These are phyloP conservation scores for Dryobates pubescens DNA, from an alignment of 2,797 vertebrate species.

Conservation along the genomic window DNA sequence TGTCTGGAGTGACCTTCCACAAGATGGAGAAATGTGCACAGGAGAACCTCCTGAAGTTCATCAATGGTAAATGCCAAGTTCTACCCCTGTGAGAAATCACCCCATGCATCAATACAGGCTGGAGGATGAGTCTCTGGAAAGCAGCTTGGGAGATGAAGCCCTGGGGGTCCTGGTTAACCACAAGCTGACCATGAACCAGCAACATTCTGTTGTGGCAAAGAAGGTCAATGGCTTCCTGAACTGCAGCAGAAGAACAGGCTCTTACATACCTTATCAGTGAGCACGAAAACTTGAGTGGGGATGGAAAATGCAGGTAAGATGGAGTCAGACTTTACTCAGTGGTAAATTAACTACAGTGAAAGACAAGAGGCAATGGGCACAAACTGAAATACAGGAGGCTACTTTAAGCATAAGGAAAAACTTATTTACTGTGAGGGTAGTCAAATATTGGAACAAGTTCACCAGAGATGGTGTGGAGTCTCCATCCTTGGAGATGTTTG, in stretches of 20 bases:
- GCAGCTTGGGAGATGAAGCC: neutral
- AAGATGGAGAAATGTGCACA: neutral
- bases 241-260: neutral
- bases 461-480: neutral
- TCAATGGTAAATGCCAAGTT: neutral
- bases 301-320: neutral
- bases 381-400: neutral
- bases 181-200: neutral
- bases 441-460: neutral
- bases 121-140: neutral
- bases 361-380: neutral
- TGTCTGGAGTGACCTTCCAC: neutral
- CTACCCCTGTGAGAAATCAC: neutral
- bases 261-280: neutral
- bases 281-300: neutral
- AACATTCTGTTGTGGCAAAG: fast-evolving
- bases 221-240: neutral
- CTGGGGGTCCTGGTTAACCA: neutral
- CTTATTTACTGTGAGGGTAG: neutral
- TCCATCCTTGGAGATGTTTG: neutral
- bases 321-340: neutral
- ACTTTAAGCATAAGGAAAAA: neutral
- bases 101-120: neutral
- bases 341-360: neutral
- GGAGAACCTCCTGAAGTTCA: neutral